Base-by-base conservation (phyloP, 1,140 invertebrate species). In the Tetramorium parvispinum region DNA sequence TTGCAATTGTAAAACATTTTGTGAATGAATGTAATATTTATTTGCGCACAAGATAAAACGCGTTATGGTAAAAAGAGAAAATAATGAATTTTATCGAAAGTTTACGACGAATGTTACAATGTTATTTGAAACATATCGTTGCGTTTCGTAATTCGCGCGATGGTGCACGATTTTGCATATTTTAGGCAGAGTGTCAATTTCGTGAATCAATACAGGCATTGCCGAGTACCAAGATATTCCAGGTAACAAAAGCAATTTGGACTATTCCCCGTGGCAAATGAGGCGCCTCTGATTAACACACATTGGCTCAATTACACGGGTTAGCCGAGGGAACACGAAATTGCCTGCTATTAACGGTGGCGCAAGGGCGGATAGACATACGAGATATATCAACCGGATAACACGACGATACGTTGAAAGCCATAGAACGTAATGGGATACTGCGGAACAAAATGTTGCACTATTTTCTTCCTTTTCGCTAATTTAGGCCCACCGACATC, bases 291-390 rank as follows among this genome's bases (percentile, higher is more conserved):
- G 91, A 92, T 92, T 92, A 92, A 92, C 91, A 91, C 89, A 87
- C 89, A 90, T 91, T 92, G 89, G 89, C 85, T 91, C 90, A 91
- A 91, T 92, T 92, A 91, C 89, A 91, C 63, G 89, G 87, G 85
- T 89, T 89, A 91, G 85, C 75, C 75, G 85, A 86, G 91, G 85
- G 85, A 91, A 92, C 88, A 89, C 81, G 87, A 79, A 90, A 92
- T 92, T 92, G 89, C 88, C 87, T 90, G 91, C 88, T 92, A 91
- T 91, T 92, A 91, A 92, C 88, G 81, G 87, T 78, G 46, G 87
- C 53, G 78, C 89, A 57, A 88, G 85, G 89, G 87, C 65, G 82
- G 86, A 91, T 87, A 91, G 89, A 91, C 66, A 89, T 71, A 55
- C 81, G 86, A 87, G 68, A 88, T 86, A 88, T 88, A 91, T 88